A percentile compares a stretch with the other conserved stretches of the same genome.
Conservation (phyloP, 1,140 invertebrate species). For the Pseudomyrmex flavicornis region DNA sequence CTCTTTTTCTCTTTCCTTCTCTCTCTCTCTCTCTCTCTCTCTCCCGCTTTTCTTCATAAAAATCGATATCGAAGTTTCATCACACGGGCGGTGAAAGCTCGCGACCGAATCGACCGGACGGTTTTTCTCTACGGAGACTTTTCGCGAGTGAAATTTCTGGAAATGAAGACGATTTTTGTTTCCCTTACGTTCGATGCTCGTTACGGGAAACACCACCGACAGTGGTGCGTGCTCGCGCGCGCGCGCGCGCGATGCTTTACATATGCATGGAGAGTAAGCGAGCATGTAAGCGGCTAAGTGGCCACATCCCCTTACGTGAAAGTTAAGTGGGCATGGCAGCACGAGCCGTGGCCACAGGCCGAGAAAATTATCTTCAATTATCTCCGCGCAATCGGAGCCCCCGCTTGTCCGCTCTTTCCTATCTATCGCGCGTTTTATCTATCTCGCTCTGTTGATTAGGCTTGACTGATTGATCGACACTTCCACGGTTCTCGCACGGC, state of each 20-base stretch:
- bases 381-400: conserved; percentile 71
- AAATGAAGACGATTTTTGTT: conserved; percentile 15
- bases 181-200: conserved; percentile 69
- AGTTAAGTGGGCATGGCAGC: conserved; percentile 81
- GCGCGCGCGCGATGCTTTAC: conserved; percentile 58
- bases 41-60: background rate
- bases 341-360: conserved; percentile 76
- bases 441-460: conserved; percentile 42
- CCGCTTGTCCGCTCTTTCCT: background rate
- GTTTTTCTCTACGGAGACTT: background rate
- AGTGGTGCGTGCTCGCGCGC: background rate
- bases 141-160: background rate
- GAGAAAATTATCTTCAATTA: conserved; percentile 82
- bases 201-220: conserved; percentile 71
- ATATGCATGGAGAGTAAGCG: conserved; percentile 78
- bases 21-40: no score
- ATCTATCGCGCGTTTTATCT: conserved; percentile 4
- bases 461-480: conserved; percentile 38
- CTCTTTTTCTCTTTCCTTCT: no score
- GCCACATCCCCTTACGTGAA: conserved; percentile 82
- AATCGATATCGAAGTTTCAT: background rate
- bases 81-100: background rate
- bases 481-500: conserved; percentile 13
- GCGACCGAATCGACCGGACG: background rate
- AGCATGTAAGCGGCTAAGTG: conserved; percentile 81